Evolutionary conservation across 1,140 invertebrate genomes (phyloP).

Genomic region (Nasonia longicornis): DNA sequence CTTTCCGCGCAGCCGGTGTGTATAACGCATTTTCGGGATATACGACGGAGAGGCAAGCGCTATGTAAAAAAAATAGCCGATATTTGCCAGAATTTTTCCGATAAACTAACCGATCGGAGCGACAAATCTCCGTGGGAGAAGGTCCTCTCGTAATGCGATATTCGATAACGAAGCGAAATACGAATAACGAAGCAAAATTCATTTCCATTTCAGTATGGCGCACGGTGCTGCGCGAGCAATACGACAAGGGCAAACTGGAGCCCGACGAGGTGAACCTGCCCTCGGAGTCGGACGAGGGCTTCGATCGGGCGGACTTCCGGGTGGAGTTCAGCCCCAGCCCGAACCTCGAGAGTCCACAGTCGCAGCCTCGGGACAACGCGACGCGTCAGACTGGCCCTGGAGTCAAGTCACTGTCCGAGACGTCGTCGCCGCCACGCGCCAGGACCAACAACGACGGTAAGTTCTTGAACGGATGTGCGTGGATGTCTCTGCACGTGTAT

Average conservation of each 20-base stretch:
- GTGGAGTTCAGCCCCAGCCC: constrained; percentile 69
- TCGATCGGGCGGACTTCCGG: constrained; percentile 66
- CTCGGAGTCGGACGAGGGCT: constrained; percentile 68
- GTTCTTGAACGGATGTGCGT: neutral
- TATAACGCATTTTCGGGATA: no score
- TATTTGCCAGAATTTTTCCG: no score
- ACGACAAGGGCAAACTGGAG: constrained; percentile 80
- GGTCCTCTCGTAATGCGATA: no score
- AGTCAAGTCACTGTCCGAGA: constrained; percentile 60
- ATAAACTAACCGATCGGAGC: no score
- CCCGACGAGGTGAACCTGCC: constrained; percentile 75
- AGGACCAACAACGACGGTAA: constrained; percentile 66
- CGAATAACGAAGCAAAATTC: neutral
- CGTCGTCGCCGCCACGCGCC: constrained; percentile 62
- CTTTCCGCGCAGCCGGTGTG: neutral
- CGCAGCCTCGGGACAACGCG: constrained; percentile 63
- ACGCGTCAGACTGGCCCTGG: constrained; percentile 48
- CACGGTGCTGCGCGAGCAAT: constrained; percentile 83
- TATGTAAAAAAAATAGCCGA: no score
- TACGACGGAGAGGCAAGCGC: no score
- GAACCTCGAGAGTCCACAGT: constrained; percentile 67
- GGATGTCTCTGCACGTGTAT: neutral
- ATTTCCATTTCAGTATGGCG: constrained; percentile 78
- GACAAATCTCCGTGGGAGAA: no score
- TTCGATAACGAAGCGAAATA: no score